These are phyloP conservation scores for Sphecodes monilicornis DNA, from an alignment of 2,888 invertebrate genomes.

Conservation along the genomic window DNA sequence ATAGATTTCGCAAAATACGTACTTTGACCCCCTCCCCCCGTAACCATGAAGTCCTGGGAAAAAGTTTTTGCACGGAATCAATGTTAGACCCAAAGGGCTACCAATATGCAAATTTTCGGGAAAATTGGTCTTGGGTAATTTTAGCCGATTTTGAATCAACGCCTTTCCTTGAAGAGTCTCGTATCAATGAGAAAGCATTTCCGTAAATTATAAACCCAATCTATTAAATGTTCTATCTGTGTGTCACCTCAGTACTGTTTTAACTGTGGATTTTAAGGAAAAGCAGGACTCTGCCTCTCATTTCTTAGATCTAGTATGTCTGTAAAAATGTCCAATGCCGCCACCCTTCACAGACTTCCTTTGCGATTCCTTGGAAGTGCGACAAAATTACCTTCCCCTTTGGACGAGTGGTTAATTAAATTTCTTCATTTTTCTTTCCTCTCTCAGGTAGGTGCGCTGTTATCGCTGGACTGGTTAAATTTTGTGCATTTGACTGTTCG, in stretches of 20 bases:
- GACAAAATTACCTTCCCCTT: conserved; percentile 62
- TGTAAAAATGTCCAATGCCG: conserved; percentile 42
- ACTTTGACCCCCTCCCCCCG: too few species aligned
- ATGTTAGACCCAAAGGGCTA: too few species aligned
- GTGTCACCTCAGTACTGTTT: conserved; percentile 16
- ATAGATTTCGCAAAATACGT: too few species aligned
- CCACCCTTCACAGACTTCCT: conserved; percentile 39
- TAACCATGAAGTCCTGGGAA: too few species aligned
- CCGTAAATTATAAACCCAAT: conserved; percentile 31
- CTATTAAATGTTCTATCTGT: conserved; percentile 25
- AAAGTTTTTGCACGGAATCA: too few species aligned
- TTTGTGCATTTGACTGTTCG: conserved; percentile 42
- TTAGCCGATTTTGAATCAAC: too few species aligned
- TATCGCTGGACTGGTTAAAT: conserved; percentile 51
- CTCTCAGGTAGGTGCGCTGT: conserved; percentile 37
- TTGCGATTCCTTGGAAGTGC: conserved; percentile 56
- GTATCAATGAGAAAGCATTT: conserved; percentile 17
- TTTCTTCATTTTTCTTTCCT: conserved; percentile 58
- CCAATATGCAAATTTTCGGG: too few species aligned
- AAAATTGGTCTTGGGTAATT: too few species aligned
- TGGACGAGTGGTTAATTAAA: conserved; percentile 61
- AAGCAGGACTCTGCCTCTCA: conserved; percentile 25
- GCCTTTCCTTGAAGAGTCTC: not conserved
- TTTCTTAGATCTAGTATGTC: conserved; percentile 41
- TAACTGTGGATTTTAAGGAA: conserved; percentile 45